Base-by-base conservation (phyloP, 1,140 invertebrate species). In the Ceratina australensis region DNA sequence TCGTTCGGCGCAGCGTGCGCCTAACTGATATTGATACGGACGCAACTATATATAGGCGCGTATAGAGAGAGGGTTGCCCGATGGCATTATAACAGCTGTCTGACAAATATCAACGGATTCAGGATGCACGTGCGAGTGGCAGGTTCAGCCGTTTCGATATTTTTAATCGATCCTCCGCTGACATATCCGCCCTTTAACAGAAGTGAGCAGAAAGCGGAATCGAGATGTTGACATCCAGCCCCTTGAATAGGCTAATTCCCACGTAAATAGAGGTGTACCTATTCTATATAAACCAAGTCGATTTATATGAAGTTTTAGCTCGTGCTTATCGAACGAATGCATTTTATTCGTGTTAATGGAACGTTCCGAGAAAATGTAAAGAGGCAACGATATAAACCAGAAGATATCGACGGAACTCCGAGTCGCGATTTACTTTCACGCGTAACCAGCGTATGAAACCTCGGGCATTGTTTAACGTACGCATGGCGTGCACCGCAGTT, bases 41-140 rank as follows among this genome's bases (percentile, higher is more conserved):
- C 60, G 10, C 52, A 54, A 10, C 16, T n/a, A 28, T 28, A 28
- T 28, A 22, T 12, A n/a, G 61, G 33, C 33, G 33, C 33, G 33
- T 42, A 42, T 5, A 42, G 33, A 42, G 33, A 42, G 8, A 42
- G 8, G 28, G 42, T 65, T 22, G 20, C 22, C 33, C 22, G 18
- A 20, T 52, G n/a, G 28, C 50, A 24, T 67, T 82, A 52, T 50
- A 26, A 24, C 52, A 63, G 7, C 33, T 24, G n/a, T 16, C 56
- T 81, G 82, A 84, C 66, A 78, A 81, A 81, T 84, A 61, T 77
- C 60, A 56, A n/a, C n/a, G 20, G 13, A 42, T 42, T 42, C 26
- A 22, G 18, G 22, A 24, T 49, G 65, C 73, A 81, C 50, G 69
- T 84, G 82, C 69, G 59, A 56, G 60, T 84, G 82, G 73, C 82